phyloP scores from a whole-genome alignment of 1,140 invertebrate species.

The Delia radicum region DNA sequence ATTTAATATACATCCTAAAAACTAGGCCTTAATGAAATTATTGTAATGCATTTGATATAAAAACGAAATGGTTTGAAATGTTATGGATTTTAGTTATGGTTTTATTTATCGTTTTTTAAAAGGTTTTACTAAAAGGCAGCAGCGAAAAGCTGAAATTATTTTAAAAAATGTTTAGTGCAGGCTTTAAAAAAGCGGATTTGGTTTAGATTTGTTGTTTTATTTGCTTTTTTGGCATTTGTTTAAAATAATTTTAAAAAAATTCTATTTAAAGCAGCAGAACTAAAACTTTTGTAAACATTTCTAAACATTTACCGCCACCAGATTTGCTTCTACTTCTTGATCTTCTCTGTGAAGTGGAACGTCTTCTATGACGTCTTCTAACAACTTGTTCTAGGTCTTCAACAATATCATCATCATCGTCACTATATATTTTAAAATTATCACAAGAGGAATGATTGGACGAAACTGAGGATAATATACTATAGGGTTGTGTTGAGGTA shows the following conservation, averaged over 20 bases:
- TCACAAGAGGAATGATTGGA: slow-evolving; percentile 51
- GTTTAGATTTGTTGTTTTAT: background rate
- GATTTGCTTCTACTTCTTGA: slow-evolving; percentile 26
- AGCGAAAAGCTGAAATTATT: background rate
- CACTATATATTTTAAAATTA: slow-evolving; percentile 40
- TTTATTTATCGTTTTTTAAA: background rate
- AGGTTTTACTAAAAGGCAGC: background rate
- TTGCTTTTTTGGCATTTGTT: background rate
- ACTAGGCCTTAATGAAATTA: background rate
- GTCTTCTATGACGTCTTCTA: slow-evolving; percentile 16
- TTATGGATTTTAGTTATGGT: background rate
- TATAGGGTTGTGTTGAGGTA: slow-evolving; percentile 18
- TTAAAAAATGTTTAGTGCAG: background rate
- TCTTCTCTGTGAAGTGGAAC: slow-evolving; percentile 20
- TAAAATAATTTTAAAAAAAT: background rate
- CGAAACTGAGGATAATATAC: slow-evolving; percentile 30
- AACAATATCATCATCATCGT: slow-evolving; percentile 30
- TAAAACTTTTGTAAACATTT: background rate
- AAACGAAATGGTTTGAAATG: background rate
- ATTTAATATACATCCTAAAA: background rate
- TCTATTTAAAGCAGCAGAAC: background rate
- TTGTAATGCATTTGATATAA: background rate
- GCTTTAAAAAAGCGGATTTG: background rate
- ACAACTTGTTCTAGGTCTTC: slow-evolving; percentile 26
- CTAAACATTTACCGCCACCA: slow-evolving; percentile 26